Percentiles rank a stretch among this genome's conserved stretches.
Evolutionary conservation across 2,888 invertebrate species (phyloP).

Genomic region (Ormyrus rosae): DNA sequence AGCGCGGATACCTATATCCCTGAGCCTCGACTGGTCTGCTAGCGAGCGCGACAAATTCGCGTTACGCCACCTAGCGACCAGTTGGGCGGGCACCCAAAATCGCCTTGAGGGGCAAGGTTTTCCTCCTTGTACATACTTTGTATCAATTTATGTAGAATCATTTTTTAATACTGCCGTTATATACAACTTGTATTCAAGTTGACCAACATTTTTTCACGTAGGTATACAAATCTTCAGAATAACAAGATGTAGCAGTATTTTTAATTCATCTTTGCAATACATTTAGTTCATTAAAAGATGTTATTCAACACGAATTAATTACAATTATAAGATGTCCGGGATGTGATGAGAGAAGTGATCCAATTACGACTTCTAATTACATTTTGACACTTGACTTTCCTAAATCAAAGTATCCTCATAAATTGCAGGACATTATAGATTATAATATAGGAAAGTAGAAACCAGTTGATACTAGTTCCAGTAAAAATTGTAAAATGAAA

Average conservation of each 20-base stretch:
- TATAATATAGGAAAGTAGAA: not conserved
- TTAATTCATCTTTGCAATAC: not conserved
- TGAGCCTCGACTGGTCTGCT: too few species aligned
- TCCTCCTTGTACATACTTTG: too few species aligned
- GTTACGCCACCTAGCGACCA: too few species aligned
- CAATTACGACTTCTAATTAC: not conserved
- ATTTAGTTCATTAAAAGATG: not conserved
- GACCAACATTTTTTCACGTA: too few species aligned
- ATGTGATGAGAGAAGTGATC: not conserved
- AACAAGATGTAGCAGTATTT: slow-evolving; percentile 7
- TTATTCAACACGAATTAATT: not conserved
- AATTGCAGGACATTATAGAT: slow-evolving; percentile 4
- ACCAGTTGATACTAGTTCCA: not conserved
- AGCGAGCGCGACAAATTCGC: too few species aligned
- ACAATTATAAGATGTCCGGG: not conserved
- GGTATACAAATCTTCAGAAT: not conserved
- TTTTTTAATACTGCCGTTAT: too few species aligned
- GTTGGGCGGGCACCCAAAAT: too few species aligned
- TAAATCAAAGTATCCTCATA: not conserved
- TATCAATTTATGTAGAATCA: too few species aligned
- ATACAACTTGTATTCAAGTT: too few species aligned
- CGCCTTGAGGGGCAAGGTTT: too few species aligned
- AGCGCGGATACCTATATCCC: too few species aligned
- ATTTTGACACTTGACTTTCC: not conserved
- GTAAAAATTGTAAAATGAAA: not conserved